A percentile compares a stretch with the other conserved stretches of the same genome.
Conservation (phyloP, 2,797 vertebrate species). For the Esox lucius region DNA sequence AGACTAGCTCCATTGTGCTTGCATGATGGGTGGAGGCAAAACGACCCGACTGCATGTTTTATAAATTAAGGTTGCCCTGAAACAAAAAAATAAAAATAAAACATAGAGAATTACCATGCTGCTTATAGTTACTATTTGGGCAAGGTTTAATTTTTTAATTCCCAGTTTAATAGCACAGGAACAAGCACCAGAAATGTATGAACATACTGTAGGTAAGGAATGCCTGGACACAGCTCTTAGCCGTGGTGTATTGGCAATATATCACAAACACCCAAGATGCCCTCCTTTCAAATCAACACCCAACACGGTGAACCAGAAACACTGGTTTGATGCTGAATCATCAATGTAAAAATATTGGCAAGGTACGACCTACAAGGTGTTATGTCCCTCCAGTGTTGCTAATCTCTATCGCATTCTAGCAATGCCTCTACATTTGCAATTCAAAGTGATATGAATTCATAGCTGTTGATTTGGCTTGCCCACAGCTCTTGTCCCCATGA, state of each 20-base stretch:
- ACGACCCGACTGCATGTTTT: background rate
- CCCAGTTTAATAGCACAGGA: too few species aligned
- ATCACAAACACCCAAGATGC: background rate
- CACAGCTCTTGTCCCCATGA: slow-evolving; percentile 10
- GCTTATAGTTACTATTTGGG: background rate
- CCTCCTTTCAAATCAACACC: background rate
- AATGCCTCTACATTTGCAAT: background rate
- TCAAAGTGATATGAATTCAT: background rate
- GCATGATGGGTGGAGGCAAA: background rate
- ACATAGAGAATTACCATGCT: too few species aligned
- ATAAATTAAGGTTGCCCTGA: background rate
- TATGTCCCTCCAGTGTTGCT: background rate
- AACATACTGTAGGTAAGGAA: too few species aligned
- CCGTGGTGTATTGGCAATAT: too few species aligned
- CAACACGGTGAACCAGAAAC: background rate
- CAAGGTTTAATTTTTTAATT: background rate
- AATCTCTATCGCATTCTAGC: background rate
- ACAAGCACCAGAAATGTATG: too few species aligned
- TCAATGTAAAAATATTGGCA: background rate
- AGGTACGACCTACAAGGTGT: background rate
- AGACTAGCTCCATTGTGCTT: background rate
- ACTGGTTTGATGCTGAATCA: background rate
- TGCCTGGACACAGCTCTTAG: too few species aligned
- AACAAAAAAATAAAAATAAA: background rate
- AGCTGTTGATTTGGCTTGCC: background rate